Conservation (phyloP, 1,140 invertebrate genomes). For the Pseudomyrmex pallidus region DNA sequence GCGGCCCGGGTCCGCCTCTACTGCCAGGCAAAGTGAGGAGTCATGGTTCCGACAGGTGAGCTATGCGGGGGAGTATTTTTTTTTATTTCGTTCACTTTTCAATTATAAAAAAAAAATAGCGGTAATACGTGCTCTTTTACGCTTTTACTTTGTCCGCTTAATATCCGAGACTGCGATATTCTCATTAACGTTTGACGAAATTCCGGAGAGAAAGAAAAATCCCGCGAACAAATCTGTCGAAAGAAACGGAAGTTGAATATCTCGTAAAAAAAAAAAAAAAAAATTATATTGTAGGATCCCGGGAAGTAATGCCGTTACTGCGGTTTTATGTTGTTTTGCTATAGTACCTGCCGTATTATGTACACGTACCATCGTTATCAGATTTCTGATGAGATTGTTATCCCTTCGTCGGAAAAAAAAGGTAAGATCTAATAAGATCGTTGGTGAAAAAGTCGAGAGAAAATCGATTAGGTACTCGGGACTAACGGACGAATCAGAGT, state of each 20-base stretch:
- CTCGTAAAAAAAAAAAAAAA: constrained; percentile 3
- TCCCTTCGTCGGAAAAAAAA: constrained; percentile 38
- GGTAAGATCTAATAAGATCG: constrained; percentile 36
- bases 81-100: constrained; percentile 4
- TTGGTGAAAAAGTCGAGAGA: not conserved
- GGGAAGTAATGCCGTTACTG: not conserved
- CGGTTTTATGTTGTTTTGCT: not conserved
- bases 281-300: not conserved
- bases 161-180: not conserved
- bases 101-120: not conserved
- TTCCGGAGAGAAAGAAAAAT: not conserved
- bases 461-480: constrained; percentile 26
- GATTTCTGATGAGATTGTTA: constrained; percentile 3
- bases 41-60: constrained; percentile 87
- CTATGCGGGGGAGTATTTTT: constrained; percentile 30
- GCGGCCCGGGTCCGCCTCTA: constrained; percentile 90
- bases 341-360: too few species aligned
- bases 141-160: not conserved
- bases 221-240: not conserved
- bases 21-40: constrained; percentile 90
- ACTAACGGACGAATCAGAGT: not conserved
- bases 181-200: not conserved
- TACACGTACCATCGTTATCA: too few species aligned
- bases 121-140: not conserved
- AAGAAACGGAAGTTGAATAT: not conserved